Percentiles rank a stretch among this genome's conserved stretches.
These are phyloP conservation scores for Poeciliopsis prolifica DNA, from an alignment of 2,113 vertebrate species.

Conservation along the genomic window DNA sequence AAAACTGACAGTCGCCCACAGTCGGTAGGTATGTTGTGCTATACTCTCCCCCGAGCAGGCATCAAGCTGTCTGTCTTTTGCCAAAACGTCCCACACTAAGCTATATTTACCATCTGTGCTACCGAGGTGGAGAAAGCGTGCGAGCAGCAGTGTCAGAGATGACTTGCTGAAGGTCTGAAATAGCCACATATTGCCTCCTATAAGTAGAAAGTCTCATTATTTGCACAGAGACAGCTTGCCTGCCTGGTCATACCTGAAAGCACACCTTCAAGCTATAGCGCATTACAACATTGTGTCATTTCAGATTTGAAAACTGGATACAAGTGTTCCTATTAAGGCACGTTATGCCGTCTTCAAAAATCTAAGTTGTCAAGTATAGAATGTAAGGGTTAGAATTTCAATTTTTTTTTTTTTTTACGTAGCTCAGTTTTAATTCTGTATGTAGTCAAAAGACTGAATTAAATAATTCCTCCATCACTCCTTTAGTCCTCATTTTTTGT, in stretches of 20 bases:
- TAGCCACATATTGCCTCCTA: constrained; percentile 27
- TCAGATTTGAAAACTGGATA: background rate
- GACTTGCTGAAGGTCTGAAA: constrained; percentile 54
- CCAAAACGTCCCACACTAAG: constrained; percentile 74
- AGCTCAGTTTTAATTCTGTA: background rate
- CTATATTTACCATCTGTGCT: constrained; percentile 72
- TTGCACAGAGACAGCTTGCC: constrained; percentile 25
- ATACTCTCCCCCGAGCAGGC: constrained; percentile 58
- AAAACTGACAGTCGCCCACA: constrained; percentile 72
- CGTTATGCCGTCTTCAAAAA: background rate
- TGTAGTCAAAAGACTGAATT: background rate
- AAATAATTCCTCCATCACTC: background rate
- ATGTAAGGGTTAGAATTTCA: background rate
- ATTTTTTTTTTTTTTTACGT: background rate
- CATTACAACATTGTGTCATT: background rate
- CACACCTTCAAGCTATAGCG: constrained; percentile 9
- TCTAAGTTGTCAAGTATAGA: background rate
- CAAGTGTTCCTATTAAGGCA: background rate
- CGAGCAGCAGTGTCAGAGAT: constrained; percentile 61
- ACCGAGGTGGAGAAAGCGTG: constrained; percentile 62
- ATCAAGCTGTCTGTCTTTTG: constrained; percentile 63
- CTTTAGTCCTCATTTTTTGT: background rate
- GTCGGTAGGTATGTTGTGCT: constrained; percentile 64
- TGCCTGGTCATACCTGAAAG: constrained; percentile 14
- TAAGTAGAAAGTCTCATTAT: constrained; percentile 56